Conservation (phyloP, 2,888 invertebrate genomes). For the Baccha elongata region DNA sequence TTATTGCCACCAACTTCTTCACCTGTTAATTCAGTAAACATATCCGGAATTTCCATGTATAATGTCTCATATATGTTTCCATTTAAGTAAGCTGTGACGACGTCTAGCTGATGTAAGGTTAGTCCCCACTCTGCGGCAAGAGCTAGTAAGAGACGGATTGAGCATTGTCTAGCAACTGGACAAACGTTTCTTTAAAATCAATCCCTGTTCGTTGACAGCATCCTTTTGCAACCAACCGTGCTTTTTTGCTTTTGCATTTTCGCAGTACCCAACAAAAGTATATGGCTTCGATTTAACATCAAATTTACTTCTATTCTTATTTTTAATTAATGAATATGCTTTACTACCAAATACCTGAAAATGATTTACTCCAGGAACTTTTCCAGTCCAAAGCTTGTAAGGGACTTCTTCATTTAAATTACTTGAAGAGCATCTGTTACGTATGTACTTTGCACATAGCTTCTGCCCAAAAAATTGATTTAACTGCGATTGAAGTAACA, state of each 20-base stretch:
- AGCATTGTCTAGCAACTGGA: conserved; percentile 4
- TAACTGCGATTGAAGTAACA: background rate
- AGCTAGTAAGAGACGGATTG: conserved; percentile 2
- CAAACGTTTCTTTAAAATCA: conserved; percentile 7
- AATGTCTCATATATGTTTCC: conserved; percentile 1
- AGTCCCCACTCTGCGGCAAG: conserved; percentile 13
- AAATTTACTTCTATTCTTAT: conserved; percentile 3
- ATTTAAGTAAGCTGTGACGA: conserved; percentile 11
- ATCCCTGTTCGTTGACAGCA: conserved; percentile 4
- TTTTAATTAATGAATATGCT: conserved; percentile 8
- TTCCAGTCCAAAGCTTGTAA: conserved; percentile 2
- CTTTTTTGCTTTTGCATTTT: conserved; percentile 5
- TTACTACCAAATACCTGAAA: background rate
- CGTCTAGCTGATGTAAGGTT: conserved; percentile 12
- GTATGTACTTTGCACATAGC: conserved; percentile 19
- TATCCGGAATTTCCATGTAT: background rate
- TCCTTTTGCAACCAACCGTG: background rate
- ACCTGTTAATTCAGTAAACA: background rate
- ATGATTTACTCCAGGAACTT: background rate
- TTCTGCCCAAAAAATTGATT: conserved; percentile 18
- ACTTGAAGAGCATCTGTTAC: conserved; percentile 11
- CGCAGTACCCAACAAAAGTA: conserved; percentile 4
- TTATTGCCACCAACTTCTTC: background rate
- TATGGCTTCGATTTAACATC: background rate
- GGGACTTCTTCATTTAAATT: conserved; percentile 1